phyloP scores from a whole-genome alignment of 2,797 vertebrate genomes.

The Cryptoprocta ferox region DNA sequence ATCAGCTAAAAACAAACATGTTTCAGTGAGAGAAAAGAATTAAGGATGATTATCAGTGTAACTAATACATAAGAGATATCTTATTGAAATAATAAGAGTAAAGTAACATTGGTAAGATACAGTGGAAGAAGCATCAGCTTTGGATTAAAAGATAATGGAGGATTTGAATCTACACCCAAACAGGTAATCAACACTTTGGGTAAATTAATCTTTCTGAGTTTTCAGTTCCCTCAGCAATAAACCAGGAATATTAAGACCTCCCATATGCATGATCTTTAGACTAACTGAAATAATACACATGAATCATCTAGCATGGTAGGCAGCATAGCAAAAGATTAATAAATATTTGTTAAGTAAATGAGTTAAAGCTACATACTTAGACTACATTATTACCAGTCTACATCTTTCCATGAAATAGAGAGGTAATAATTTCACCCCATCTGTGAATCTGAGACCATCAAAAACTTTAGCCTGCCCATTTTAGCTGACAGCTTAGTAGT shows the following conservation, averaged over 20 bases:
- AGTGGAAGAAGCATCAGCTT: background rate
- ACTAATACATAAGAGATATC: background rate
- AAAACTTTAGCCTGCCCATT: constrained; percentile 12
- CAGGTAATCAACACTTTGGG: background rate
- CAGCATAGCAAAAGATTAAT: background rate
- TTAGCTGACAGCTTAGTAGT: background rate
- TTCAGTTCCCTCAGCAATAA: constrained; percentile 17
- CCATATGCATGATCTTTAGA: background rate
- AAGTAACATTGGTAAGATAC: background rate
- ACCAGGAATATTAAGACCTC: background rate
- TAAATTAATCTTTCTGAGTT: constrained; percentile 29
- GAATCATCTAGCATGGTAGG: background rate
- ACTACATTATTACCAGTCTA: background rate
- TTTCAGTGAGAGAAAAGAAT: background rate
- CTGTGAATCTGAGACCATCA: background rate
- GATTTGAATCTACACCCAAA: background rate
- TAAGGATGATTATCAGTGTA: background rate
- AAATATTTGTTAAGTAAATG: constrained; percentile 16
- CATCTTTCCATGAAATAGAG: background rate
- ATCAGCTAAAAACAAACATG: background rate
- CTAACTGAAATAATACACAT: background rate
- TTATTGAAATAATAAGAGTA: background rate
- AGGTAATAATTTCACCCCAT: background rate
- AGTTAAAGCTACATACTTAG: background rate
- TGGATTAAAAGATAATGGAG: background rate